Evolutionary conservation across 92 coral and sea anemone genomes (phyloP).

Genomic region (Anthopleura xanthogrammica): DNA sequence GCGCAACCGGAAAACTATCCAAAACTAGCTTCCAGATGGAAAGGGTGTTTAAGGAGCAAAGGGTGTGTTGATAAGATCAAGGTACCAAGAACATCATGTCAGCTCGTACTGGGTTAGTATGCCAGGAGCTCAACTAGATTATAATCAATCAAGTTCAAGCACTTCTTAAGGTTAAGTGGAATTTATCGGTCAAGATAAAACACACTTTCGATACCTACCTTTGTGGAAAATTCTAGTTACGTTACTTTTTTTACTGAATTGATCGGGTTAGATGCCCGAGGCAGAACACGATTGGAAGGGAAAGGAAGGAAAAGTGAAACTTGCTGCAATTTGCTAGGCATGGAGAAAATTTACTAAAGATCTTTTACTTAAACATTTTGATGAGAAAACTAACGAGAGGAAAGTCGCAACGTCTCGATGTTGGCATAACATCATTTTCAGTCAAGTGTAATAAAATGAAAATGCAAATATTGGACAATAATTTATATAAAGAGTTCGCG

Average conservation of each 20-base stretch:
- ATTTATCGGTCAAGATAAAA: not conserved
- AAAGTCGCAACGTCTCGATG: too few species aligned
- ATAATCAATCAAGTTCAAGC: not conserved
- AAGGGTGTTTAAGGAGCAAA: not conserved
- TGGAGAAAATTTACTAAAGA: too few species aligned
- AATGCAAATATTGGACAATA: too few species aligned
- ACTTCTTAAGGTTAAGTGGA: not conserved
- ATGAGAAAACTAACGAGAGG: too few species aligned
- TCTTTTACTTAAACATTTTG: too few species aligned
- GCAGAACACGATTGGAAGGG: not conserved
- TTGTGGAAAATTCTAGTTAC: not conserved
- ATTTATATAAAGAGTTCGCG: too few species aligned
- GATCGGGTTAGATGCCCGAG: too few species aligned
- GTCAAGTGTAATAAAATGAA: too few species aligned
- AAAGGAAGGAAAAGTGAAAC: not conserved
- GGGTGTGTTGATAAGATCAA: constrained; percentile 1
- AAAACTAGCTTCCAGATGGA: not conserved
- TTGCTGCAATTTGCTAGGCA: too few species aligned
- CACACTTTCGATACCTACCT: not conserved
- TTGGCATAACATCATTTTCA: too few species aligned
- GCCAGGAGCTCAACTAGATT: not conserved
- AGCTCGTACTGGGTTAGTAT: not conserved
- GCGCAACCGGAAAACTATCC: not conserved
- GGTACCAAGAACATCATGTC: not conserved
- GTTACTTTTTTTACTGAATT: not conserved